These are phyloP conservation scores for Calidris pygmaea DNA, from an alignment of 2,113 vertebrate genomes.

Conservation along the genomic window DNA sequence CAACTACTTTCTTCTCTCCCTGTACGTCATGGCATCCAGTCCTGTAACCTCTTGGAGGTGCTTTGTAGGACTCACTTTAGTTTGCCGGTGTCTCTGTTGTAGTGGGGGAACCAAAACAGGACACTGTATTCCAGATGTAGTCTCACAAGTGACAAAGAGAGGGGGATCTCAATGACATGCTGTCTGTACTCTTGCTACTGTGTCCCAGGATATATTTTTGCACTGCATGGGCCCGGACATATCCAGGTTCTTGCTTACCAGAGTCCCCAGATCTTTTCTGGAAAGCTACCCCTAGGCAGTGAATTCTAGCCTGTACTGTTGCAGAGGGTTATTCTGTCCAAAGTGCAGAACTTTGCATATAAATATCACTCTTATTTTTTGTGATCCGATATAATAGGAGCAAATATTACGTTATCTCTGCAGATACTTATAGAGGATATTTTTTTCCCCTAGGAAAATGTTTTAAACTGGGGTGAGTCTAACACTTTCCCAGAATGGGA, in stretches of 20 bases:
- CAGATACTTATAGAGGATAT: not conserved
- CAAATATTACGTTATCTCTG: not conserved
- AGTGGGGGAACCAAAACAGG: not conserved
- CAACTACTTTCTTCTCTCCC: not conserved
- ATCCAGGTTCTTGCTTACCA: not conserved
- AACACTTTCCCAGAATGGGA: not conserved
- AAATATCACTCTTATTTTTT: not conserved
- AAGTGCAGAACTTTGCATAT: not conserved
- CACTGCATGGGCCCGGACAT: not conserved
- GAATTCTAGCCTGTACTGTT: not conserved
- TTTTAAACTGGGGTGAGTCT: not conserved
- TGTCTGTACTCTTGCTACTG: not conserved
- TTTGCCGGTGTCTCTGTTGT: not conserved
- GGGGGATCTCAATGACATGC: not conserved
- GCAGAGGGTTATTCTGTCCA: not conserved
- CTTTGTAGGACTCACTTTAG: not conserved
- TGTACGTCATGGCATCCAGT: not conserved
- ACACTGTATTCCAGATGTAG: not conserved
- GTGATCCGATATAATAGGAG: not conserved
- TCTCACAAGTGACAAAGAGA: not conserved
- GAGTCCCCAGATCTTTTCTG: not conserved
- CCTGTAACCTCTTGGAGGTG: not conserved
- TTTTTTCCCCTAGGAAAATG: not conserved
- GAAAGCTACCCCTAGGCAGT: not conserved
- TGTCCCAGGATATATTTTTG: not conserved